Conservation (phyloP, 2,888 invertebrate species). For the Melanostoma mellinum region DNA sequence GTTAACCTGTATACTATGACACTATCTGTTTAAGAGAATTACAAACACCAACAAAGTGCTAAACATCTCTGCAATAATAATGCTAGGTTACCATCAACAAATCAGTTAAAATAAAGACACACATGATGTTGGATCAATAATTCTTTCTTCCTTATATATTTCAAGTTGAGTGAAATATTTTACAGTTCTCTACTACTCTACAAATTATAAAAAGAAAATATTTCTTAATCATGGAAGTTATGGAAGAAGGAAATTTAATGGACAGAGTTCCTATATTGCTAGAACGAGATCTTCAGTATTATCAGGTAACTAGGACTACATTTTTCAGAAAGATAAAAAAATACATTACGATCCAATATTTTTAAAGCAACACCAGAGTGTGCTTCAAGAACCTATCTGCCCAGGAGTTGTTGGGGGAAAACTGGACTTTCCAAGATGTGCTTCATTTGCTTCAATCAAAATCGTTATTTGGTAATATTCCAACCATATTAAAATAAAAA, state of each 20-base stretch:
- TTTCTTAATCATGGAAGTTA: constrained; percentile 87
- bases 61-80: too few species aligned
- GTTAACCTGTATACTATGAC: too few species aligned
- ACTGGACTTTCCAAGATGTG: constrained; percentile 91
- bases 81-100: too few species aligned
- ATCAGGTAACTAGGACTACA: constrained; percentile 84
- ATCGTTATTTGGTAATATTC: constrained; percentile 87
- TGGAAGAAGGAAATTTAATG: constrained; percentile 95
- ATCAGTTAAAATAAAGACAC: too few species aligned
- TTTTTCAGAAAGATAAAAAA: neutral
- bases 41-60: too few species aligned
- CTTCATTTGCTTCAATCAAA: constrained; percentile 92
- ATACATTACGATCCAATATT: neutral
- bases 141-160: neutral
- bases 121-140: constrained; percentile 42
- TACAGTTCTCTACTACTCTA: neutral
- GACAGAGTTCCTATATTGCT: constrained; percentile 91
- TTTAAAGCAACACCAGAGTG: constrained; percentile 86
- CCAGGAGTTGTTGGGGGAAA: constrained; percentile 91
- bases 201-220: neutral
- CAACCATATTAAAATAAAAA: neutral
- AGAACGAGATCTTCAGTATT: constrained; percentile 92
- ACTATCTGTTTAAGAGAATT: too few species aligned
- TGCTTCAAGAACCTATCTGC: constrained; percentile 90
- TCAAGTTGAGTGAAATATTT: neutral